Percentiles rank a stretch among this genome's conserved stretches.
Conservation (phyloP, 2,888 invertebrate species). For the Schizaphis graminum region DNA sequence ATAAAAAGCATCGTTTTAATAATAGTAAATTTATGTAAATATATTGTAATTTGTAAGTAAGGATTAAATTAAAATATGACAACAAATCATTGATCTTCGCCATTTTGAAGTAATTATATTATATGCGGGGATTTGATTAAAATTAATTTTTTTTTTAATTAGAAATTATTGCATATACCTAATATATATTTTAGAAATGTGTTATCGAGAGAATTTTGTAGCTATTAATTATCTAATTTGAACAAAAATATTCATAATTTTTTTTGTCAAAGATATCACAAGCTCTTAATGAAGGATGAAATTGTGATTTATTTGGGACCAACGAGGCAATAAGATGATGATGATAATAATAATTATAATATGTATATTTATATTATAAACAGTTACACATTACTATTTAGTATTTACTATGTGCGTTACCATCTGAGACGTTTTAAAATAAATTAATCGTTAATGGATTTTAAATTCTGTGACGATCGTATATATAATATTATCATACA, state of each 20-base stretch:
- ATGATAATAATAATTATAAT: not conserved
- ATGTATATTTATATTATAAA: not conserved
- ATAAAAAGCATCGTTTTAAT: no score
- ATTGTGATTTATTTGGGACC: not conserved
- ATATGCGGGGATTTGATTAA: no score
- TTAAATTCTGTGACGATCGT: not conserved
- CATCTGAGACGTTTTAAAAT: not conserved
- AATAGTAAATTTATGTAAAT: no score
- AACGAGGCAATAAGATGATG: not conserved
- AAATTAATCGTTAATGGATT: constrained; percentile 1
- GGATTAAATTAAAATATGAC: no score
- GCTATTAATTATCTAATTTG: not conserved
- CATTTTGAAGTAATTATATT: no score
- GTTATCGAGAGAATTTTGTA: not conserved
- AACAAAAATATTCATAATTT: not conserved
- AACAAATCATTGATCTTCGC: no score
- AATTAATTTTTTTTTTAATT: no score
- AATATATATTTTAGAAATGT: no score
- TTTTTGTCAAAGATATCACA: not conserved
- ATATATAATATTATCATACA: not conserved
- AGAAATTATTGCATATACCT: no score
- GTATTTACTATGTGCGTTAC: not conserved
- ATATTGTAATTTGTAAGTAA: no score
- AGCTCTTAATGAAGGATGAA: not conserved
- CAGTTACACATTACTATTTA: not conserved